phyloP scores from a whole-genome alignment of 2,888 invertebrate species.

The Ormyrus thymus region DNA sequence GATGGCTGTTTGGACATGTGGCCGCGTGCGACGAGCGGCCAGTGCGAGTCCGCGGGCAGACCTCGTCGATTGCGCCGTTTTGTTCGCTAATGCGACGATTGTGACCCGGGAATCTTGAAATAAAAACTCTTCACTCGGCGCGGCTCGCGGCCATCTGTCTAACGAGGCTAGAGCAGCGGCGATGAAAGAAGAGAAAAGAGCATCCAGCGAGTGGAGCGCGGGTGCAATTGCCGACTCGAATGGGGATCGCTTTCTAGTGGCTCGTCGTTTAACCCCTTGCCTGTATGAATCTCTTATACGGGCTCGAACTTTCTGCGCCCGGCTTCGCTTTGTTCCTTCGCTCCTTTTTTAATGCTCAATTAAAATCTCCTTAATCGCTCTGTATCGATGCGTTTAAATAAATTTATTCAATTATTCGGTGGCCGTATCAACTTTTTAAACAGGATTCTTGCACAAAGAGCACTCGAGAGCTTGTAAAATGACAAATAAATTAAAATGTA shows the following conservation, averaged over 20 bases:
- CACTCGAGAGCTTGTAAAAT: too few species aligned
- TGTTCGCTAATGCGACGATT: conserved; percentile 74
- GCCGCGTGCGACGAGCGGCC: conserved; percentile 60
- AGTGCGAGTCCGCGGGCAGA: conserved; percentile 64
- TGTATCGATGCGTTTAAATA: too few species aligned
- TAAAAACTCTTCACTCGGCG: conserved; percentile 68
- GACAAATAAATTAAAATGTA: too few species aligned
- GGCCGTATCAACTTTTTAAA: too few species aligned
- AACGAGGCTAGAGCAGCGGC: conserved; percentile 43
- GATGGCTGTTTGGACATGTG: conserved; percentile 70
- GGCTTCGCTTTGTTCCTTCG: conserved; percentile 12
- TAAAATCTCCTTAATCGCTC: conserved; percentile 35
- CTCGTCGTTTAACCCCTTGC: conserved; percentile 72
- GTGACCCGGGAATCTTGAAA: conserved; percentile 71
- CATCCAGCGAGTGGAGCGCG: conserved; percentile 64
- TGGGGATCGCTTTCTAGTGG: conserved; percentile 72
- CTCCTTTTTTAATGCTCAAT: conserved; percentile 21
- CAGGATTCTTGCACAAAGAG: too few species aligned
- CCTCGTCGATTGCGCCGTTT: conserved; percentile 67
- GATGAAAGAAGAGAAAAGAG: conserved; percentile 66
- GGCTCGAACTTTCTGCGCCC: conserved; percentile 39
- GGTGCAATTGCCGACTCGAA: conserved; percentile 54
- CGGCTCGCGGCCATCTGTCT: conserved; percentile 68
- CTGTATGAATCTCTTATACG: conserved; percentile 6
- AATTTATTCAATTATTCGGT: too few species aligned